phyloP scores from a whole-genome alignment of 2,888 invertebrate species.

The Clitarchus hookeri region DNA sequence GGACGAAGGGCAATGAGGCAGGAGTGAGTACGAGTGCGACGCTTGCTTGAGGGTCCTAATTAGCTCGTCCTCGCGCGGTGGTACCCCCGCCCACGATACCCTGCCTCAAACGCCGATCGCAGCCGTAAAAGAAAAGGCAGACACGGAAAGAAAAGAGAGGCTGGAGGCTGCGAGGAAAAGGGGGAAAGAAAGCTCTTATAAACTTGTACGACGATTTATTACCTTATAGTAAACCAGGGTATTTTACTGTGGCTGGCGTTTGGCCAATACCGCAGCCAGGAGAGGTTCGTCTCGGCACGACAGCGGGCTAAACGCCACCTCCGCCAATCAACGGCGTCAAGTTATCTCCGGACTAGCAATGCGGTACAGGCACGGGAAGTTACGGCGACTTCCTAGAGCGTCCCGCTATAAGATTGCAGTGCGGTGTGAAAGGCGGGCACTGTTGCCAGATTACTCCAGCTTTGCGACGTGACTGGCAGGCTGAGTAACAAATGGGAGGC shows the following conservation, averaged over 20 bases:
- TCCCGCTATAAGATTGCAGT: no score
- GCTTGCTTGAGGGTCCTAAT: background rate
- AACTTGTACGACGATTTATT: constrained; percentile 33
- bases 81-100: background rate
- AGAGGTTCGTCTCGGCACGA: background rate
- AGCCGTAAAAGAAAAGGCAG: constrained; percentile 21
- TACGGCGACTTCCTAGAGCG: no score
- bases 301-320: background rate
- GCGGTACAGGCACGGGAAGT: no score
- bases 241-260: constrained; percentile 36
- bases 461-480: no score
- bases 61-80: background rate
- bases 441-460: no score
- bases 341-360: no score
- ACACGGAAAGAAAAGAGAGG: background rate
- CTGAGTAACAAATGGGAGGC: no score
- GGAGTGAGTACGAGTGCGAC: background rate
- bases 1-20: no score
- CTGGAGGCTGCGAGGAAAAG: constrained; percentile 10
- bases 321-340: background rate
- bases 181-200: background rate
- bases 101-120: background rate
- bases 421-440: no score
- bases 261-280: constrained; percentile 25
- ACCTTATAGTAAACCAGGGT: constrained; percentile 33